Evolutionary conservation across 2,888 invertebrate species (phyloP).

Genomic region (Onchidella celtica): DNA sequence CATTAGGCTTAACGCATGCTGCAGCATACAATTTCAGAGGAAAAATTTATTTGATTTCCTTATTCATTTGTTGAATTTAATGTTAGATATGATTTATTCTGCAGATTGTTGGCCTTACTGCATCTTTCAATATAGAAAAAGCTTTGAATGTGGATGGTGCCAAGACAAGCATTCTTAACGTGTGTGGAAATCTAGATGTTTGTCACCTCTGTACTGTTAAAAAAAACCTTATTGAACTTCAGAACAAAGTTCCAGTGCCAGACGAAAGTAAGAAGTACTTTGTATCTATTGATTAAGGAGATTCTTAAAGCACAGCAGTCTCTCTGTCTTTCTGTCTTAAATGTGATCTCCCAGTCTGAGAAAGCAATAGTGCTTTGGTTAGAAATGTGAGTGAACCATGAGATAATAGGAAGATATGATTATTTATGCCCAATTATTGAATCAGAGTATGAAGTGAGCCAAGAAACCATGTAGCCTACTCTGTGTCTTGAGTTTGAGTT

Average conservation of each 20-base stretch:
- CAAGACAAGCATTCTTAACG: slow-evolving; percentile 67
- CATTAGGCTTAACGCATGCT: no score
- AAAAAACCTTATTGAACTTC: slow-evolving; percentile 58
- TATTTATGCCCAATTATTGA: no score
- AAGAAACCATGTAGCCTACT: no score
- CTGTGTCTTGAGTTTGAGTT: no score
- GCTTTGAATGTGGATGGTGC: slow-evolving; percentile 66
- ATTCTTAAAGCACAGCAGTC: background rate
- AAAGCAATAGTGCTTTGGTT: no score
- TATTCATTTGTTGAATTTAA: background rate
- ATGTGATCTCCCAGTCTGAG: background rate
- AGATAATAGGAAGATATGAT: no score
- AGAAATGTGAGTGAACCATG: no score
- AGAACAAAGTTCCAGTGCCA: slow-evolving; percentile 59
- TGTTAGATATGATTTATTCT: background rate
- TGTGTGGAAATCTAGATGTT: slow-evolving; percentile 69
- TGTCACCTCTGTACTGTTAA: slow-evolving; percentile 61
- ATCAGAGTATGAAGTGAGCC: no score
- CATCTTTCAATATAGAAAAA: slow-evolving; percentile 75
- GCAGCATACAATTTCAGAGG: background rate
- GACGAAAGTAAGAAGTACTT: slow-evolving; percentile 63
- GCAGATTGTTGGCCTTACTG: slow-evolving; percentile 78
- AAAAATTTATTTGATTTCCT: background rate
- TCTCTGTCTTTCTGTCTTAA: background rate
- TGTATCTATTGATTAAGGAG: no score